Conservation (phyloP, 2,888 invertebrate genomes). For the Lathronympha strigana region DNA sequence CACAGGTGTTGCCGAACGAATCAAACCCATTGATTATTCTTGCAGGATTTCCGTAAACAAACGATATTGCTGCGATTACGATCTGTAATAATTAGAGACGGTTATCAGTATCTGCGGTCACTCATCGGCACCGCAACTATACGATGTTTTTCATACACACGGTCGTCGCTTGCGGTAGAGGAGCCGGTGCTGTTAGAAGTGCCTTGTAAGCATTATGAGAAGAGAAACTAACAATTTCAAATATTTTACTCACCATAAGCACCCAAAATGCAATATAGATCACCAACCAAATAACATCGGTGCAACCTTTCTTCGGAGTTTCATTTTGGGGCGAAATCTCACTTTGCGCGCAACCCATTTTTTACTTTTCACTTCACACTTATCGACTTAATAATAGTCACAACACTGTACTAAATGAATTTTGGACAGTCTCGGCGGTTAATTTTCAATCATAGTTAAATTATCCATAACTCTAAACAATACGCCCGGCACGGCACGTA, state of each 20-base stretch:
- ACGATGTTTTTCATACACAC: too few species aligned
- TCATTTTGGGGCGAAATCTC: constrained; percentile 86
- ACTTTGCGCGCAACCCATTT: constrained; percentile 88
- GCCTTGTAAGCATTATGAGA: too few species aligned
- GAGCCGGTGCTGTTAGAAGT: too few species aligned
- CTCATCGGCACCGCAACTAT: too few species aligned
- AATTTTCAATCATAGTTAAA: constrained; percentile 1
- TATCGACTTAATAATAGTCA: constrained; percentile 11
- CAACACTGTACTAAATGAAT: constrained; percentile 4
- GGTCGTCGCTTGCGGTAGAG: too few species aligned
- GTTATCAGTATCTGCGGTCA: neutral
- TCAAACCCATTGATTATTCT: constrained; percentile 96
- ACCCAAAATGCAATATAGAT: constrained; percentile 92
- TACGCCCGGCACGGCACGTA: neutral
- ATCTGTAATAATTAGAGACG: constrained; percentile 79
- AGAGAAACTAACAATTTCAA: neutral
- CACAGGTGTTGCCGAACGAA: constrained; percentile 97
- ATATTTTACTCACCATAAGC: constrained; percentile 87
- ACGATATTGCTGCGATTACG: constrained; percentile 92
- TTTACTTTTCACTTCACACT: constrained; percentile 28
- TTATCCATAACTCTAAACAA: neutral
- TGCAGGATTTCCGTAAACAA: constrained; percentile 94
- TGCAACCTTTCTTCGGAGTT: constrained; percentile 88
- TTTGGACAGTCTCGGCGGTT: neutral
- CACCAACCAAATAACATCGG: constrained; percentile 92